phyloP scores from a whole-genome alignment of 1,140 invertebrate genomes.

The Rhopalosiphum padi region DNA sequence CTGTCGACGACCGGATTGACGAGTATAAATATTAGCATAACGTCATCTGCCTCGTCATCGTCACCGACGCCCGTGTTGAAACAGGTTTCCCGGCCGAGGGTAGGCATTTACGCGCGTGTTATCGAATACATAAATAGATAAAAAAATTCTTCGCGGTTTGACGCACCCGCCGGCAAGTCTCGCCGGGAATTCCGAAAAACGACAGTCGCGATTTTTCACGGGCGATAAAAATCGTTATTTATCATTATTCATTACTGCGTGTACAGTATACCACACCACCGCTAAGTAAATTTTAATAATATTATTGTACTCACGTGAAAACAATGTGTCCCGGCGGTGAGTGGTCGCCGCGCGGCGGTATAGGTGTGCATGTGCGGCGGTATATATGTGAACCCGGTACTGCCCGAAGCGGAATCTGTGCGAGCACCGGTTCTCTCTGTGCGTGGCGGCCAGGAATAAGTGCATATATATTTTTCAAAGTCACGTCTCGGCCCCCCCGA shows the following conservation, averaged over 20 bases:
- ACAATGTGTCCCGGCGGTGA: not conserved
- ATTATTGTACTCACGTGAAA: not conserved
- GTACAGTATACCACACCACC: not conserved
- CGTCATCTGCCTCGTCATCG: not conserved
- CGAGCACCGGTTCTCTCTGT: slow-evolving; percentile 32
- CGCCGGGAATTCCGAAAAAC: not conserved
- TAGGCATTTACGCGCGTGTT: not conserved
- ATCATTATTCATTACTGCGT: not conserved
- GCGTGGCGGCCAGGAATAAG: not conserved
- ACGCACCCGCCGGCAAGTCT: not conserved
- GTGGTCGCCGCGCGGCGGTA: not conserved
- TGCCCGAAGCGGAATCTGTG: slow-evolving; percentile 34
- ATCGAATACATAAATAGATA: not conserved
- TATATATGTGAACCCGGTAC: slow-evolving; percentile 28
- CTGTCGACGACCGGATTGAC: not conserved
- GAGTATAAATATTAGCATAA: slow-evolving; percentile 7
- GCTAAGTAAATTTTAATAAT: not conserved
- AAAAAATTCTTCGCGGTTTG: not conserved
- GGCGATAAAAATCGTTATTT: slow-evolving; percentile 12
- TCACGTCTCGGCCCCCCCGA: slow-evolving; percentile 13
- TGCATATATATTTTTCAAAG: slow-evolving; percentile 47
- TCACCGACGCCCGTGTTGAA: slow-evolving; percentile 1
- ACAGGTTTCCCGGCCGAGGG: slow-evolving; percentile 26
- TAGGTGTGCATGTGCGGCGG: slow-evolving; percentile 16
- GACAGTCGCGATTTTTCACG: not conserved